phyloP scores from a whole-genome alignment of 2,113 vertebrate species.

The Leptodactylus fuscus region DNA sequence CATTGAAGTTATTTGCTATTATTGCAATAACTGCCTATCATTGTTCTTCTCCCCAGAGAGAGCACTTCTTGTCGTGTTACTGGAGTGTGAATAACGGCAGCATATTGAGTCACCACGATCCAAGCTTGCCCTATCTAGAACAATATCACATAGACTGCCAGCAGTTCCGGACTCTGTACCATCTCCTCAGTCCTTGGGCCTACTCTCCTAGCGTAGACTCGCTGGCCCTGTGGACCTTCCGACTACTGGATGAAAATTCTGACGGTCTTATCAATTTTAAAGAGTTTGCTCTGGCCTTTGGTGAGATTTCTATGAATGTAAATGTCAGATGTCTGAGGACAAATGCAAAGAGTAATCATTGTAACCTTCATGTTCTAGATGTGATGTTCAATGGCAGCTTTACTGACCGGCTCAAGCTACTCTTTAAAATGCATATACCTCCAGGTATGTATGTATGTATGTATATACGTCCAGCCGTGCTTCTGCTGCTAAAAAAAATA shows the following conservation, averaged over 20 bases:
- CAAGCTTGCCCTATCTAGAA: constrained; percentile 93
- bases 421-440: constrained; percentile 95
- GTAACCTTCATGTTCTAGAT: constrained; percentile 75
- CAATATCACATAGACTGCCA: constrained; percentile 93
- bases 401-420: constrained; percentile 94
- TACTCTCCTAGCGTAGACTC: constrained; percentile 81
- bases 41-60: constrained; percentile 78
- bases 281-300: constrained; percentile 87
- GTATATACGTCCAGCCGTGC: too few relatives aligned
- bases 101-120: constrained; percentile 87
- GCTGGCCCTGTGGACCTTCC: constrained; percentile 87
- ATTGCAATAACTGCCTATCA: not conserved
- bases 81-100: constrained; percentile 82
- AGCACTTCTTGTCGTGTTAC: constrained; percentile 95
- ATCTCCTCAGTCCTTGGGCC: constrained; percentile 91
- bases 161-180: constrained; percentile 87
- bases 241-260: constrained; percentile 87
- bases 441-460: constrained; percentile 79
- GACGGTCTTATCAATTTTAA: constrained; percentile 93
- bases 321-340: too few relatives aligned
- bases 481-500: too few relatives aligned
- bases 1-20: not conserved
- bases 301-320: constrained; percentile 68
- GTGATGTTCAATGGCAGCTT: constrained; percentile 89
- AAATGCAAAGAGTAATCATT: not conserved